Evolutionary conservation across 92 coral and sea anemone species (phyloP).

Genomic region (Porites cylindrica): DNA sequence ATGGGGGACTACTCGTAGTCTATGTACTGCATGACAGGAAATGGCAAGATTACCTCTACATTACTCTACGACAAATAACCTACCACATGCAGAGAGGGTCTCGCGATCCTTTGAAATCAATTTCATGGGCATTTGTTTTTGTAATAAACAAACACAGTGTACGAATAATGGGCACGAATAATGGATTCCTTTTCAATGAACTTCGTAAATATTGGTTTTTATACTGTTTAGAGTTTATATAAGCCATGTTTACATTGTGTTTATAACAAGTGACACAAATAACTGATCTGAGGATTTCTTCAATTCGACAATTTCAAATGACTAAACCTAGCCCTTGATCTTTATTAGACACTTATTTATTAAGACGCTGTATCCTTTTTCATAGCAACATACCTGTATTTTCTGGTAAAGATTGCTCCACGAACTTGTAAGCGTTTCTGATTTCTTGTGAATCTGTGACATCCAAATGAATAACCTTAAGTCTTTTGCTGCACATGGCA

Average conservation of each 20-base stretch:
- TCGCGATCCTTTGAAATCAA: background rate
- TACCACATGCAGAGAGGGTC: background rate
- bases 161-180: no score
- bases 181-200: no score
- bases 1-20: no score
- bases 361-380: background rate
- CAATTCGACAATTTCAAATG: background rate
- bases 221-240: background rate
- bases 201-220: background rate
- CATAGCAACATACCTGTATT: slow-evolving; percentile 48
- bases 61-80: background rate
- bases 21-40: background rate
- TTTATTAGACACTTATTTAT: background rate
- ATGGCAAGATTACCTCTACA: background rate
- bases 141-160: no score
- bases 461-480: slow-evolving; percentile 73
- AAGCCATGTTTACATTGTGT: background rate
- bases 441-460: slow-evolving; percentile 77
- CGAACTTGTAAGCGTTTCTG: slow-evolving; percentile 53
- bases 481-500: slow-evolving; percentile 65
- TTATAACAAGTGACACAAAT: background rate
- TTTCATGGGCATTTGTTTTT: no score
- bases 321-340: no score
- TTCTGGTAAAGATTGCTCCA: slow-evolving; percentile 50
- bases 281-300: background rate